Base-by-base conservation (phyloP, 2,888 invertebrate genomes). In the Anaspis maculata region DNA sequence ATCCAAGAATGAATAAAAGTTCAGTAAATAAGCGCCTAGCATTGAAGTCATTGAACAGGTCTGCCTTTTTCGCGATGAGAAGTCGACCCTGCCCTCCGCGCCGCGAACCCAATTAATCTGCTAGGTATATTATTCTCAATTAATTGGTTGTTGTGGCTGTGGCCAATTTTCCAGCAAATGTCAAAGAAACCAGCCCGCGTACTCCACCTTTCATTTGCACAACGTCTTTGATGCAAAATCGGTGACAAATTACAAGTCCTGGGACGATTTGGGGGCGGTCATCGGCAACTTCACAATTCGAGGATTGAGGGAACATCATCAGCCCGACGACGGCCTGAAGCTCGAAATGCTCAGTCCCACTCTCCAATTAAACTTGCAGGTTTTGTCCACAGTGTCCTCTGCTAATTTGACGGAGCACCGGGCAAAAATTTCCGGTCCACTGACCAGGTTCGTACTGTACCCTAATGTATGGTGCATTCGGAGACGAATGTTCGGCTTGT, bases 151-250 rank as follows among this genome's bases (percentile, higher is more conserved):
- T n/a, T n/a, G n/a, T n/a, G n/a, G n/a, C n/a, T n/a, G n/a, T n/a
- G n/a, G n/a, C n/a, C n/a, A 19, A 19, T 19, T 26, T 49, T 49
- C 30, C 61, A 85, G 85, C 45, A 77, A 79, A 51, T 86, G 85
- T 57, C 74, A 79, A 59, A 70, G 74, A 52, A 79, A 83, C 56
- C 72, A 74, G 46, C 73, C 84, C 41, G 77, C 79, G n/a, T 86
- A 83, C 66, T 69, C 71, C 25, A 79, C 82, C 14, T 83, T 85
- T 56, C 77, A 79, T 60, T 64, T 86, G 46, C 74, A 79, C 47
- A 76, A 74, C 54, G 71, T 80, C 42, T 68, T 83, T 40, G 78
- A 85, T 57, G 69, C 84, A 27, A 79, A 82, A 49, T 74, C 75
- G 48, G 71, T 75, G 34, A 73, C 77, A 0, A 76, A 80, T 22